These are phyloP conservation scores for Cervus canadensis DNA, from an alignment of 2,113 vertebrate genomes.

Conservation along the genomic window DNA sequence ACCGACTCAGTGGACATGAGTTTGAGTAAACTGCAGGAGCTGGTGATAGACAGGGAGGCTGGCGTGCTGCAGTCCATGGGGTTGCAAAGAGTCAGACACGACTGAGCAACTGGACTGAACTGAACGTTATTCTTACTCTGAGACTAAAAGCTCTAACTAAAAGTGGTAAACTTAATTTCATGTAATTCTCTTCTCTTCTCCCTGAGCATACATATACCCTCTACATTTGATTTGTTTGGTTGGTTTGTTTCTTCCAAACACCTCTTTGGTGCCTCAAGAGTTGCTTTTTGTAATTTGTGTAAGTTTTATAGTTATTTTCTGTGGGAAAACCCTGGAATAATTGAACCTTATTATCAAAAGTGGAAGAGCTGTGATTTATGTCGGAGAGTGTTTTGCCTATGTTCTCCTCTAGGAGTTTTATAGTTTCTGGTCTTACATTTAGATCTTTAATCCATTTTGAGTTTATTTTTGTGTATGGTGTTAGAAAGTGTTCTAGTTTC, in stretches of 20 bases:
- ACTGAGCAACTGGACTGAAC: not conserved
- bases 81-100: not conserved
- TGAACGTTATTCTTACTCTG: not conserved
- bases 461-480: too few species aligned
- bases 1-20: not conserved
- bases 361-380: not conserved
- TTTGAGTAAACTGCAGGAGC: not conserved
- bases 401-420: too few species aligned
- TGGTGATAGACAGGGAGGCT: not conserved
- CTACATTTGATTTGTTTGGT: not conserved
- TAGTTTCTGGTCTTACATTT: too few species aligned
- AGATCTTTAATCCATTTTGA: too few species aligned
- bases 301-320: not conserved
- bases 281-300: not conserved
- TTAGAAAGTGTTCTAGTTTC: too few species aligned
- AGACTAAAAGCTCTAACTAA: not conserved
- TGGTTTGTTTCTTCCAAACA: not conserved
- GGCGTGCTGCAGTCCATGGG: not conserved
- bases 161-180: not conserved
- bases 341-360: not conserved
- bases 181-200: not conserved
- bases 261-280: not conserved
- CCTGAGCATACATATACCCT: not conserved
- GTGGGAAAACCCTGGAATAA: not conserved
- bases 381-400: too few species aligned